Percentiles rank a stretch among this genome's conserved stretches.
These are phyloP conservation scores for Macaca nemestrina DNA, from an alignment of 2,113 vertebrate genomes.

Conservation along the genomic window DNA sequence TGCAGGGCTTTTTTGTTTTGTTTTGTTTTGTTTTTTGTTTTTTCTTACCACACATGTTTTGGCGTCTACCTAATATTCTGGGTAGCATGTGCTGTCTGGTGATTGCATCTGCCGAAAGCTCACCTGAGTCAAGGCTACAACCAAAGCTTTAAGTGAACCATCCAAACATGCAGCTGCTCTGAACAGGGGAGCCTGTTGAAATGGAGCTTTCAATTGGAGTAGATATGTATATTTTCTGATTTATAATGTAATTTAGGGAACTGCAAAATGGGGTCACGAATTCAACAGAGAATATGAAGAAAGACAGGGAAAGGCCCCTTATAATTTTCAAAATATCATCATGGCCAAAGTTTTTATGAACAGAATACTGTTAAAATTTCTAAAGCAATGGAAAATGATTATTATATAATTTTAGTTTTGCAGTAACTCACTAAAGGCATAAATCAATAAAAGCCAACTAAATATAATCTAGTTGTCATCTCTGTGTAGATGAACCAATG, in stretches of 20 bases:
- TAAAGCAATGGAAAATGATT: neutral
- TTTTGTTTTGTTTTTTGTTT: neutral
- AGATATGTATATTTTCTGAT: slow-evolving; percentile 15
- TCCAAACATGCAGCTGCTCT: neutral
- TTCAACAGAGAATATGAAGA: neutral
- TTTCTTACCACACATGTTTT: neutral
- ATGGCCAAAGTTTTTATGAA: neutral
- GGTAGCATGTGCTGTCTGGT: neutral
- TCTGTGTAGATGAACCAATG: neutral
- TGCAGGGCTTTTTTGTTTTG: neutral
- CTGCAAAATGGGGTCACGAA: slow-evolving; percentile 16
- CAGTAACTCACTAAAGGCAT: neutral
- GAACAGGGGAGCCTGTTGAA: neutral
- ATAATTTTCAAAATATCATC: neutral
- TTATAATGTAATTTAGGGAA: neutral
- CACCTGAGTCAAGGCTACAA: neutral
- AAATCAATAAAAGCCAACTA: neutral
- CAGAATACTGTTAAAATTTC: neutral
- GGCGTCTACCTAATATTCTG: neutral
- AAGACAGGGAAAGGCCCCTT: neutral
- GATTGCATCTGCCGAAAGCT: neutral
- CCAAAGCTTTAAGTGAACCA: neutral
- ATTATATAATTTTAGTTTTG: neutral
- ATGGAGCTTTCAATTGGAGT: neutral
- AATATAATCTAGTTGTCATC: neutral